These are phyloP conservation scores for Macroglossus sobrinus DNA, from an alignment of 2,113 vertebrate species.

Conservation along the genomic window DNA sequence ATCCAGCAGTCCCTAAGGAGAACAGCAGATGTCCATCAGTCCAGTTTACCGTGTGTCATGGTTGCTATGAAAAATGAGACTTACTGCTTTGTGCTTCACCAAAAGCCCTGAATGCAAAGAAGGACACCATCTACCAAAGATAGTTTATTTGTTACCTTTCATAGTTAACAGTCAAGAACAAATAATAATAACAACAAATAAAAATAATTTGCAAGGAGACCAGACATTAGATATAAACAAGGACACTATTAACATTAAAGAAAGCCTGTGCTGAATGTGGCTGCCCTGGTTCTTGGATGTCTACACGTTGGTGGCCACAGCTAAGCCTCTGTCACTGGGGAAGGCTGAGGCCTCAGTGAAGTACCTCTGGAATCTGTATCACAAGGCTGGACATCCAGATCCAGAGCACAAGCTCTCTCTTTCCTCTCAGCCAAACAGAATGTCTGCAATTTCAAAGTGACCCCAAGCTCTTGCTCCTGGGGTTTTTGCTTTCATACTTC, in stretches of 20 bases:
- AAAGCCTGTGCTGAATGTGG: not conserved
- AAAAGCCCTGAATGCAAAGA: not conserved
- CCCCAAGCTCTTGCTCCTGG: not conserved
- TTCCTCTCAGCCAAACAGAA: not conserved
- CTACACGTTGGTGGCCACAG: not conserved
- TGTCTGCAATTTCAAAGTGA: not conserved
- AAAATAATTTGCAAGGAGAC: not conserved
- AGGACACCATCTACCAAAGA: conserved; percentile 21
- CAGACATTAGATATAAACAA: conserved; percentile 18
- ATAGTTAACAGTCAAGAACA: conserved; percentile 19
- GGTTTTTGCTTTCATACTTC: not conserved
- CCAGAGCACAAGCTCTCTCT: not conserved
- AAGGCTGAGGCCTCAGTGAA: not conserved
- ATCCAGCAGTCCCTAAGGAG: not conserved
- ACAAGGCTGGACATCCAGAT: not conserved
- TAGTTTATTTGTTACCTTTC: conserved; percentile 39
- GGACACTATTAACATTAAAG: not conserved
- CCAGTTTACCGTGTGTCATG: not conserved
- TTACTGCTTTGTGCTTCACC: not conserved
- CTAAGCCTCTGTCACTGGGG: not conserved
- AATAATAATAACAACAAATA: conserved; percentile 44
- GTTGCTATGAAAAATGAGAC: not conserved
- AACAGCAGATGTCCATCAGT: not conserved
- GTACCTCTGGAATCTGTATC: not conserved
- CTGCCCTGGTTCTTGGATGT: not conserved